Base-by-base conservation (phyloP, 2,888 invertebrate species). In the Agriopis leucophaearia region DNA sequence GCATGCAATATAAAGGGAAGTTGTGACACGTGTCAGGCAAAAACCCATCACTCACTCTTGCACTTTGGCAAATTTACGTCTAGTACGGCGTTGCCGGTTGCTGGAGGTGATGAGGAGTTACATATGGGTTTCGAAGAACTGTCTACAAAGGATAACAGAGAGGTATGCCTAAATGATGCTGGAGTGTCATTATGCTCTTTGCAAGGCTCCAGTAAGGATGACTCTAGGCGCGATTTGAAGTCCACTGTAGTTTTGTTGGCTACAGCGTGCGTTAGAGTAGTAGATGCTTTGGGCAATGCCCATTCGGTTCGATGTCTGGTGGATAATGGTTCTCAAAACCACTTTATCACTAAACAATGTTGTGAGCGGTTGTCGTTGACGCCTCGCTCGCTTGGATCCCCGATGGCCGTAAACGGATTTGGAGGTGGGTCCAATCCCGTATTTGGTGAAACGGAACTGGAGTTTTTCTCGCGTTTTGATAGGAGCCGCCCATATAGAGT, bases 291-390 rank as follows among this genome's bases (percentile, higher is more conserved):
- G 6, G 38, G 38, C 38, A 38, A 38, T 38, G 38, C 38, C 38
- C 38, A 38, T 38, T 38, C 38, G 2, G 38, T 38, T 38, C 12
- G 27, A 27, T 35, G 51, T 52, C 15, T 52, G 6, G 27, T 52
- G 5, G 27, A 52, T 35, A 52, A 27, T 13, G 51, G 51, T 35
- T 52, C 51, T 35, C 51, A 52, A 52, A 52, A 52, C 12, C 51
- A 52, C 6, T 38, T 38, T 38, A 38, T 38, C 6, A 38, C 38
- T 9, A 38, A 38, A 38, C 38, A 38, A 38, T 38, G 38, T 38
- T 38, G 38, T 38, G 9, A 38, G 38, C 38, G 38, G 9, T 9
- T 38, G 38, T 38, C 38, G 7, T 38, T 38, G 38, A 7, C 38
- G 38, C 38, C 9, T 38, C 38, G 38, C 38, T 9, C 38, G 38